Base-by-base conservation (phyloP, 2,888 invertebrate species). In the Chymomyza fuscimana region DNA sequence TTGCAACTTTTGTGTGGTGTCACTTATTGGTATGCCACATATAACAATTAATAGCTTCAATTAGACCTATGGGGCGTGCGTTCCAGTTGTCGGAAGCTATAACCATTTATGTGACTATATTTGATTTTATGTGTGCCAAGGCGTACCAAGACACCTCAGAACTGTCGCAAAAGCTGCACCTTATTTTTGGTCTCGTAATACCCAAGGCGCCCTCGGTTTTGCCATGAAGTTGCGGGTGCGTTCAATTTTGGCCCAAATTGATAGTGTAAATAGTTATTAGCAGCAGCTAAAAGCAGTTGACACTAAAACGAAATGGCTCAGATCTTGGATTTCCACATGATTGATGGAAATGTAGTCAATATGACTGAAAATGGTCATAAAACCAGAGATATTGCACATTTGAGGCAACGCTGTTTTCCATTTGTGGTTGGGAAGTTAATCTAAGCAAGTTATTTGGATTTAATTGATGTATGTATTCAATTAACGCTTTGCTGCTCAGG, bases 81-180 rank as follows among this genome's bases (percentile, higher is more conserved):
- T 78, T 76, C 73, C 83, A 85, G 80, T 82, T 84, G 84, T 86
- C 85, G 85, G 85, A 86, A 86, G 88, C 85, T 86, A 82, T 88
- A 88, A 77, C 76, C 77, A 77, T 84, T 85, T 80, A 79, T 84
- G 88, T 82, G 87, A 80, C 87, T 86, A 82, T 84, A 86, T 86
- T 86, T 70, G 76, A 81, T 80, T 73, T 73, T 68, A 80, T 80
- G 77, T 78, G 59, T 83, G 86, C 83, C 81, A 79, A 85, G 84
- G 79, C 85, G 76, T 65, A 66, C 62, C 70, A 72, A 70, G 65
- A 74, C 67, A 66, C 40, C 40, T 46, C 40, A 12, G 6, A 46
- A 70, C 46, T 50, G 46, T 63, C 64, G 46, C 70, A 63, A 6
- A 9, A 63, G 77, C 85, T 86, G 86, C 84, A 88, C 85, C 85